Conservation (phyloP, 2,888 invertebrate genomes). For the Anthrax anthrax region DNA sequence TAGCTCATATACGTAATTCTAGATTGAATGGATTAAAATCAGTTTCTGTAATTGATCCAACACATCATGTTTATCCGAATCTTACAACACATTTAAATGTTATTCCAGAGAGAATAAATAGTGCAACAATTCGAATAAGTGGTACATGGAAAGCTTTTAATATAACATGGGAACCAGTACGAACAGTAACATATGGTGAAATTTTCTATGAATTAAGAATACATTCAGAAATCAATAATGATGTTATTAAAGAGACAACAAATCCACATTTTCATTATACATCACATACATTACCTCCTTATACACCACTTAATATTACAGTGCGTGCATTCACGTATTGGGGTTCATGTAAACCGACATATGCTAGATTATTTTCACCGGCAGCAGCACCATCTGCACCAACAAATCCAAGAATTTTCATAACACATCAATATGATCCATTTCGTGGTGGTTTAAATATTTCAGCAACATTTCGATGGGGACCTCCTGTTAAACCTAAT, state of each 20-base stretch:
- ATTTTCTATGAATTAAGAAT: slow-evolving; percentile 72
- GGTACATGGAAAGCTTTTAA: slow-evolving; percentile 72
- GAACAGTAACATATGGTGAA: slow-evolving; percentile 61
- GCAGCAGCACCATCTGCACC: slow-evolving; percentile 69
- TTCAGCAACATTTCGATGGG: slow-evolving; percentile 66
- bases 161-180: slow-evolving; percentile 65
- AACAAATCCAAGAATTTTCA: slow-evolving; percentile 54
- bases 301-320: slow-evolving; percentile 54
- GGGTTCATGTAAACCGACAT: slow-evolving; percentile 55
- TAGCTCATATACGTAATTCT: slow-evolving; percentile 49
- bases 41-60: slow-evolving; percentile 57
- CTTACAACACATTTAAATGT: slow-evolving; percentile 40
- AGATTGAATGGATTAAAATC: slow-evolving; percentile 50
- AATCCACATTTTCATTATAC: slow-evolving; percentile 39
- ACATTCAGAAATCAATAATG: slow-evolving; percentile 5
- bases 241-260: slow-evolving; percentile 27
- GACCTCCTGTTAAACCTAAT: slow-evolving; percentile 55
- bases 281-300: slow-evolving; percentile 44
- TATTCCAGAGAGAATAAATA: slow-evolving; percentile 56
- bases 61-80: slow-evolving; percentile 34
- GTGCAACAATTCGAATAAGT: slow-evolving; percentile 48
- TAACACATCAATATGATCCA: slow-evolving; percentile 39
- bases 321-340: slow-evolving; percentile 74
- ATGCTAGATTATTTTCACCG: slow-evolving; percentile 55
- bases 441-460: slow-evolving; percentile 23